phyloP scores from a whole-genome alignment of 2,888 invertebrate genomes.

The Mesorhabditis spiculigera region DNA sequence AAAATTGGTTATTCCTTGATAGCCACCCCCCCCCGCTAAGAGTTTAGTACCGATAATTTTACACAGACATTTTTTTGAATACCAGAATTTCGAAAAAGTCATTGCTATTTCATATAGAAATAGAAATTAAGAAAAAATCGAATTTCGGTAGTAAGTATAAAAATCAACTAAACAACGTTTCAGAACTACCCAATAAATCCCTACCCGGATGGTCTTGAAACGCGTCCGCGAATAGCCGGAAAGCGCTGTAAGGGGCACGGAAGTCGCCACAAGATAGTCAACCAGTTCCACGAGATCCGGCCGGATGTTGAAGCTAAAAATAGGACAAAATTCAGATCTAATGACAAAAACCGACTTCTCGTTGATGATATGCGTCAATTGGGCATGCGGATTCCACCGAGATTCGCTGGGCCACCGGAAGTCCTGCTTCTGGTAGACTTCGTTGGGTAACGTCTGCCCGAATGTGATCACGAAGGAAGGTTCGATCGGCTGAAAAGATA shows the following conservation, averaged over 20 bases:
- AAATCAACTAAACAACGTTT: no score
- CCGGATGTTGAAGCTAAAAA: conserved; percentile 21
- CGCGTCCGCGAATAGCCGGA: conserved; percentile 33
- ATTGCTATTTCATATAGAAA: no score
- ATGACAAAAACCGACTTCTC: conserved; percentile 22
- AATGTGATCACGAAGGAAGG: background rate
- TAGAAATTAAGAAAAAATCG: no score
- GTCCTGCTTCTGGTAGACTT: conserved; percentile 14
- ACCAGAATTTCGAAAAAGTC: no score
- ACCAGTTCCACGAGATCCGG: conserved; percentile 43
- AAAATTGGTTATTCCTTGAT: no score
- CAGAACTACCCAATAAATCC: conserved; percentile 12
- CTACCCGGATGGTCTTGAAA: conserved; percentile 22
- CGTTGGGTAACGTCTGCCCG: conserved; percentile 21
- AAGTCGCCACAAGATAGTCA: conserved; percentile 33
- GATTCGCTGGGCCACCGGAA: conserved; percentile 23
- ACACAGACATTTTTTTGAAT: no score
- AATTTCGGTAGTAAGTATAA: no score
- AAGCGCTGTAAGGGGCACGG: conserved; percentile 30
- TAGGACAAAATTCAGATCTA: conserved; percentile 3
- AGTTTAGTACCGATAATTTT: no score
- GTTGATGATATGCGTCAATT: conserved; percentile 29
- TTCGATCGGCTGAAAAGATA: no score
- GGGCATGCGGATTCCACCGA: conserved; percentile 48
- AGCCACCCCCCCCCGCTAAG: no score